Percentiles rank a stretch among this genome's conserved stretches.
Evolutionary conservation across 2,888 invertebrate genomes (phyloP).

Genomic region (Leptura quadrifasciata): DNA sequence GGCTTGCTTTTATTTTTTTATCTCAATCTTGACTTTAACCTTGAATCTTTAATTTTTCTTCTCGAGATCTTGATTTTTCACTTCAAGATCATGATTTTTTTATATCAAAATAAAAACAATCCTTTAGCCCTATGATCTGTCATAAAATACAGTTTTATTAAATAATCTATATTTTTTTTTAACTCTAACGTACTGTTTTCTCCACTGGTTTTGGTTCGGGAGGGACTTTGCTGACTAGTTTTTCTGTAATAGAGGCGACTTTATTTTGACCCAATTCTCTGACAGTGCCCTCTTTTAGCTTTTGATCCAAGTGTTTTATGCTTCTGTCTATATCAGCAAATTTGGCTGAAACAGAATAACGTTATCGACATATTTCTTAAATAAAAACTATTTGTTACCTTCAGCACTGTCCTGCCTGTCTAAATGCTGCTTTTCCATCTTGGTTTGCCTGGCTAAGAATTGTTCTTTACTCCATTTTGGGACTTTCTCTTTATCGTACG

Average conservation of each 20-base stretch:
- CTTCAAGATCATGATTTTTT: too few relatives aligned
- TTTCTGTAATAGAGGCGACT: slow-evolving; percentile 92
- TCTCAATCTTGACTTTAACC: too few relatives aligned
- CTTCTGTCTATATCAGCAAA: slow-evolving; percentile 84
- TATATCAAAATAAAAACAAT: too few relatives aligned
- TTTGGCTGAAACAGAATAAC: slow-evolving; percentile 74
- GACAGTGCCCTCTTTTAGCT: slow-evolving; percentile 85
- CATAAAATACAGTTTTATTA: too few relatives aligned
- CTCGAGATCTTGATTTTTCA: too few relatives aligned
- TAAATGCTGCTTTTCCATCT: slow-evolving; percentile 81
- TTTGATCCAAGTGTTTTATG: slow-evolving; percentile 82
- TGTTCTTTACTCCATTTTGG: slow-evolving; percentile 95
- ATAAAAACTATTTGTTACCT: slow-evolving; percentile 61
- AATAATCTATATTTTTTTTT: too few relatives aligned
- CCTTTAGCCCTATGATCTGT: too few relatives aligned
- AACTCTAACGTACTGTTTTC: slow-evolving; percentile 76
- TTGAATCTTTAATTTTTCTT: too few relatives aligned
- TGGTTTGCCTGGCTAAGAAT: slow-evolving; percentile 81
- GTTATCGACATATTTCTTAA: slow-evolving; percentile 4
- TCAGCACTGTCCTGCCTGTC: slow-evolving; percentile 77
- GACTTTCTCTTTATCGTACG: slow-evolving; percentile 81
- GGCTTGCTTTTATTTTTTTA: too few relatives aligned
- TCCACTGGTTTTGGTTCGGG: slow-evolving; percentile 66
- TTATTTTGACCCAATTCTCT: slow-evolving; percentile 83
- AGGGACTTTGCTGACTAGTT: slow-evolving; percentile 76